Evolutionary conservation across 64 coral and sea anemone species (phyloP).

Genomic region (Cladopsammia gracilis): DNA sequence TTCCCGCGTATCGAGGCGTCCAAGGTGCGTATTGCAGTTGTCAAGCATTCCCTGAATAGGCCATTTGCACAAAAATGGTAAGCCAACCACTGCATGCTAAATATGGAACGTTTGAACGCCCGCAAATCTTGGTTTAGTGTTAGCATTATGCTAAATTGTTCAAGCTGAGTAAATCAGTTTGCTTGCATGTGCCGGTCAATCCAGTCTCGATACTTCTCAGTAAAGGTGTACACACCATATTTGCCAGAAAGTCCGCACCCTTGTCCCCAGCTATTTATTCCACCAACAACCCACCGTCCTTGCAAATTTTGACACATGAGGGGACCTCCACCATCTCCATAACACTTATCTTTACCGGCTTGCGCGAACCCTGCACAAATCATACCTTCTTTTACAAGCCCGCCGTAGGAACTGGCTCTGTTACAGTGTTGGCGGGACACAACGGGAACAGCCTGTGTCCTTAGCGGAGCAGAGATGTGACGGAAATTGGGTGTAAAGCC

Average conservation of each 20-base stretch:
- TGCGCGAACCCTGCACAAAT: slow-evolving; percentile 74
- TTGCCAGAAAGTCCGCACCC: slow-evolving; percentile 62
- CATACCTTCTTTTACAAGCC: slow-evolving; percentile 66
- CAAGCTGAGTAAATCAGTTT: not conserved
- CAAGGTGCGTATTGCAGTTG: not conserved
- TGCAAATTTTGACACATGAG: slow-evolving; percentile 70
- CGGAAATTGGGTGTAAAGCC: slow-evolving; percentile 8
- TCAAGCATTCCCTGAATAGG: not conserved
- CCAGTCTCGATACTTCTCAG: slow-evolving; percentile 62
- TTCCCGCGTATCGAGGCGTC: not conserved
- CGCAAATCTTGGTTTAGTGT: not conserved
- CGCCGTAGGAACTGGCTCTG: slow-evolving; percentile 11
- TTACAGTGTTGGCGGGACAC: slow-evolving; percentile 69
- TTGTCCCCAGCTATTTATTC: slow-evolving; percentile 73
- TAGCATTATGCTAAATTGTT: not conserved
- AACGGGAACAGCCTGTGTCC: slow-evolving; percentile 42
- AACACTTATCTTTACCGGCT: slow-evolving; percentile 62
- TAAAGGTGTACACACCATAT: slow-evolving; percentile 74
- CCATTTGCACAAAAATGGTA: not conserved
- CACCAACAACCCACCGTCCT: slow-evolving; percentile 64
- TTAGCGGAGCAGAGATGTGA: slow-evolving; percentile 38
- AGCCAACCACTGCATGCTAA: not conserved
- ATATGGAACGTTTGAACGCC: not conserved
- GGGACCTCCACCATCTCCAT: slow-evolving; percentile 78
- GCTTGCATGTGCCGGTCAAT: slow-evolving; percentile 29